Evolutionary conservation across 2,888 invertebrate species (phyloP), one percentile per base, ranked within the genome.

Genomic region (Apantesis nais): DNA sequence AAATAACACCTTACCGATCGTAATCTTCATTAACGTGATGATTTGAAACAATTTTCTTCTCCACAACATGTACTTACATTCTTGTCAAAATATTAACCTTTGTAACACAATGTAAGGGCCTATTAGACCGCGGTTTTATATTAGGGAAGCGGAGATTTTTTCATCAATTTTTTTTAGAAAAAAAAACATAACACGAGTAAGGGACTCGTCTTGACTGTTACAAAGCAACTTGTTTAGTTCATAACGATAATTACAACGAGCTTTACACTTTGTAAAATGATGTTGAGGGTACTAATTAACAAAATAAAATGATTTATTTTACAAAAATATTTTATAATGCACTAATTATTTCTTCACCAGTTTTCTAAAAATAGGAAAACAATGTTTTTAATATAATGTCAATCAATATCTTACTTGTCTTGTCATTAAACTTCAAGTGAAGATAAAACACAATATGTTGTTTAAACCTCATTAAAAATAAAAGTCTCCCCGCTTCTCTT

Each of bases 51-150:
- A 82, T 81, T 80, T 79, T 60, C 70, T 66, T 41, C 60, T 62
- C 62, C 44, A 58, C 66, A 74, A 34, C 69, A n/a, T 74, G 68
- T 63, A 72, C 72, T 80, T 67, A 70, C 31, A 62, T 39, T 63
- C 75, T 74, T 73, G 79, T 83, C 83, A 81, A 76, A 83, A 82
- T 83, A 82, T 83, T 82, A 82, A 79, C 80, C 78, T 77, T 78
- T 75, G 70, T 75, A 66, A 76, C 71, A 73, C 67, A 70, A 74
- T 74, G 63, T 64, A 60, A 69, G 70, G 58, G 66, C 39, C 48
- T 39, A n/a, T 61, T 67, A 44, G 44, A 61, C n/a, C 41, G 39
- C 4, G 31, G 60, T 39, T 66, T 22, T 29, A 7, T n/a, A 14
- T 29, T 1, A 52, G n/a, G 8, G 52, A 25, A 65, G 65, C 65